These are phyloP conservation scores for Parnassius apollo DNA, from an alignment of 2,888 invertebrate species.

Conservation along the genomic window DNA sequence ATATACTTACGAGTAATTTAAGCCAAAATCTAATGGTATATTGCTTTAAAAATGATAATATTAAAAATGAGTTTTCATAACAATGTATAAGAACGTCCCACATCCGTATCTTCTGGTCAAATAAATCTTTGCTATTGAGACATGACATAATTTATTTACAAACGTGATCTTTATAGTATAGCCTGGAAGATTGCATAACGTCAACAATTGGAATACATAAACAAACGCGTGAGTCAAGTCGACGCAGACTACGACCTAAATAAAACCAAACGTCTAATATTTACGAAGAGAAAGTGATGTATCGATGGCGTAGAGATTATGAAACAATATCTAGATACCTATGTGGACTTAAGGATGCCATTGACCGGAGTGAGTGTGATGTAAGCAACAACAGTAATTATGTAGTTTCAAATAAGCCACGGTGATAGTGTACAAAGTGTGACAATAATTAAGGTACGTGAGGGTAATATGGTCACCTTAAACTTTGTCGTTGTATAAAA, in stretches of 20 bases:
- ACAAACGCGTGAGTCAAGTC: slow-evolving; percentile 58
- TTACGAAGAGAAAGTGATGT: slow-evolving; percentile 74
- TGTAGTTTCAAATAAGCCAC: background rate
- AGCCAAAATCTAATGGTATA: too few relatives aligned
- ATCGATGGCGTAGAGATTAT: slow-evolving; percentile 58
- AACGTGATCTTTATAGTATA: slow-evolving; percentile 52
- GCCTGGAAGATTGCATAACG: slow-evolving; percentile 44
- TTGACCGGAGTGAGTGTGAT: slow-evolving; percentile 31
- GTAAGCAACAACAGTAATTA: slow-evolving; percentile 28
- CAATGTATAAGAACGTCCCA: background rate
- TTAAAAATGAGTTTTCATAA: background rate
- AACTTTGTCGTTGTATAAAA: too few relatives aligned
- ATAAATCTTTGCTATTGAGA: slow-evolving; percentile 31
- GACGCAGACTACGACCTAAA: slow-evolving; percentile 50
- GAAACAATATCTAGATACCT: slow-evolving; percentile 43
- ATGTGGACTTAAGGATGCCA: slow-evolving; percentile 36
- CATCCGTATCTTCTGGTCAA: background rate
- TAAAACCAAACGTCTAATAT: slow-evolving; percentile 55
- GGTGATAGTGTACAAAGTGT: background rate
- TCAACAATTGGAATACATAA: slow-evolving; percentile 64
- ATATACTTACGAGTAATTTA: too few relatives aligned
- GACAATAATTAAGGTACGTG: too few relatives aligned
- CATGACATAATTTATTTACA: slow-evolving; percentile 43
- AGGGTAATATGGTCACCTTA: too few relatives aligned
- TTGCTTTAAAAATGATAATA: too few relatives aligned